Evolutionary conservation across 2,888 invertebrate species (phyloP).

Genomic region (Dynastes grantii): DNA sequence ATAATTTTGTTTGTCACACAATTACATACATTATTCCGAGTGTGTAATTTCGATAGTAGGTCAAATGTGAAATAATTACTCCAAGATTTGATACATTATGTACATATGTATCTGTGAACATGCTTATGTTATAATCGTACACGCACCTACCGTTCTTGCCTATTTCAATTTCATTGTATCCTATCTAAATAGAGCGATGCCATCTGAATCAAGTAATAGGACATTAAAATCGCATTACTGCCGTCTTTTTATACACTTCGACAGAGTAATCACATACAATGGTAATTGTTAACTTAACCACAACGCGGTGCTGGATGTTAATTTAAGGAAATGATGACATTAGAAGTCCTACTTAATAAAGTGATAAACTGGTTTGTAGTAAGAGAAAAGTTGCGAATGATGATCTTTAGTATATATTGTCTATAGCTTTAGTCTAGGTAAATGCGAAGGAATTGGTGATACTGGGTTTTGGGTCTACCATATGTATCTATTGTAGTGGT

Average conservation of each 20-base stretch:
- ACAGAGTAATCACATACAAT: constrained; percentile 2
- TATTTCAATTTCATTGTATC: constrained; percentile 35
- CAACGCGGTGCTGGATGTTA: not conserved
- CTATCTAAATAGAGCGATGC: constrained; percentile 25
- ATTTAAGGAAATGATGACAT: not conserved
- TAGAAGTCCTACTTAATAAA: not conserved
- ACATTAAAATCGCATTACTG: constrained; percentile 39
- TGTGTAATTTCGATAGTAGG: constrained; percentile 35
- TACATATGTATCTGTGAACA: not conserved
- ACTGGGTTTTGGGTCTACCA: no score
- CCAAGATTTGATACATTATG: constrained; percentile 3
- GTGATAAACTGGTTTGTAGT: no score
- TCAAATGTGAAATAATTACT: constrained; percentile 37
- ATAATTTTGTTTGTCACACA: constrained; percentile 39
- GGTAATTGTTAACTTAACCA: not conserved
- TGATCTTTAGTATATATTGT: not conserved
- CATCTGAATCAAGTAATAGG: constrained; percentile 33
- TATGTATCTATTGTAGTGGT: no score
- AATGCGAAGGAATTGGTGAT: no score
- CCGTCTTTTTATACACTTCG: not conserved
- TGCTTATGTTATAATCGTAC: not conserved
- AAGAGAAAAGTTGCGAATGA: no score
- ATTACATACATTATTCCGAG: constrained; percentile 29
- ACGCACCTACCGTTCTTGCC: constrained; percentile 7
- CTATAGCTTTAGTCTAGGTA: no score